Evolutionary conservation across 2,113 vertebrate species (phyloP), one percentile per base, ranked within the genome.

Genomic region (Coregonus clupeaformis): DNA sequence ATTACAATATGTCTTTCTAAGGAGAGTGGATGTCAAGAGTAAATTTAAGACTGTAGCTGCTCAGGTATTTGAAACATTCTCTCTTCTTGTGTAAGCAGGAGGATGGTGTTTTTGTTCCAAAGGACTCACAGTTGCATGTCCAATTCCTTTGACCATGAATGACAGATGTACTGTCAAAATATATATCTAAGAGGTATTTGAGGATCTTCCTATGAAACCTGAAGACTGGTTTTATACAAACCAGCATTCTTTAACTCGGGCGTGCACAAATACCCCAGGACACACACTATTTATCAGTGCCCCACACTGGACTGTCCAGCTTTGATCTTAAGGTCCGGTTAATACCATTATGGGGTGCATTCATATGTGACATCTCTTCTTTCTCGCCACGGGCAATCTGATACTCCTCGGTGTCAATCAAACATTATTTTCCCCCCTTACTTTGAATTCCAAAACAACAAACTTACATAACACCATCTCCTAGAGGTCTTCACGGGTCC

Each of bases 331-430:
- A 68, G 69, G 52, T 82, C 70, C 63, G 69, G 64, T 72, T 77
- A 67, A 79, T 80, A 77, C 69, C 78, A 82, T 85, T 84, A 84
- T 75, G 57, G 25, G 62, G 36, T 42, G 74, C 84, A 80, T 75
- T 82, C 84, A 77, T 52, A 87, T 83, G 83, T 83, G 80, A 79
- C 85, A 64, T 78, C 75, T 87, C 76, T n/a, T 76, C 76, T 87
- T 88, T 83, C 81, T 69, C 36, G 62, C 29, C 72, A 68, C 64
- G 57, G 32, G 86, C 22, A 86, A 88, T 84, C 24, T 77, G 77
- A 90, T 85, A 77, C 29, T 63, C 75, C 71, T 81, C 45, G 59
- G 75, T 84, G 80, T 84, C 79, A 80, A 71, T 88, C 83, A 80
- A 68, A 68, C 70, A 36, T 71, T 65, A 22, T 59, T 73, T 68